These are phyloP conservation scores for Thereuonema tuberculata DNA, from an alignment of 1,140 invertebrate genomes.

Conservation along the genomic window DNA sequence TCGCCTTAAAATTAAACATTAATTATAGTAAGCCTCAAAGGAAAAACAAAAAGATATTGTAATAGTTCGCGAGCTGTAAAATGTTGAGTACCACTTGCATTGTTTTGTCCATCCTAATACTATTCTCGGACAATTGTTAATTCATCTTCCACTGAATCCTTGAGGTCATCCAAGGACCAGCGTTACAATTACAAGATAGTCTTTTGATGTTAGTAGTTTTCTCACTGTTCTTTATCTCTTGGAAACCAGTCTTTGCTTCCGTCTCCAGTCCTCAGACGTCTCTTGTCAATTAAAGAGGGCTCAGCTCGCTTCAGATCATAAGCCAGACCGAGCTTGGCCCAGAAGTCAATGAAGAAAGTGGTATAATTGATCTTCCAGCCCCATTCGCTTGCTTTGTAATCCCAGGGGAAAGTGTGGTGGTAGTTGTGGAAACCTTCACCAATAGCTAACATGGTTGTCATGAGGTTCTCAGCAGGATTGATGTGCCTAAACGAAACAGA, in stretches of 20 bases:
- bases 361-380: slow-evolving; percentile 26
- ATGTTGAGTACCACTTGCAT: too few relatives aligned
- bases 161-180: too few relatives aligned
- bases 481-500: slow-evolving; percentile 26
- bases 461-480: slow-evolving; percentile 38
- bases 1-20: too few relatives aligned
- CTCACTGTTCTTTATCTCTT: too few relatives aligned
- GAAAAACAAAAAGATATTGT: too few relatives aligned
- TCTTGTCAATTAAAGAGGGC: slow-evolving; percentile 32
- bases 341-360: slow-evolving; percentile 46
- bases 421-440: slow-evolving; percentile 59
- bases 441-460: slow-evolving; percentile 35
- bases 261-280: slow-evolving; percentile 44
- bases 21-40: too few relatives aligned
- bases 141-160: too few relatives aligned
- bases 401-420: slow-evolving; percentile 62
- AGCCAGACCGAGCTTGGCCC: slow-evolving; percentile 43
- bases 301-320: slow-evolving; percentile 42
- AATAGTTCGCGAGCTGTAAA: too few relatives aligned
- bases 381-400: slow-evolving; percentile 59
- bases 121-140: too few relatives aligned
- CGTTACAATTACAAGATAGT: too few relatives aligned
- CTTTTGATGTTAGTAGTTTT: too few relatives aligned
- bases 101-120: too few relatives aligned
- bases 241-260: slow-evolving; percentile 26